Evolutionary conservation across 1,140 invertebrate genomes (phyloP), one percentile per base, ranked within the genome.

Genomic region (Hypothenemus hampei): DNA sequence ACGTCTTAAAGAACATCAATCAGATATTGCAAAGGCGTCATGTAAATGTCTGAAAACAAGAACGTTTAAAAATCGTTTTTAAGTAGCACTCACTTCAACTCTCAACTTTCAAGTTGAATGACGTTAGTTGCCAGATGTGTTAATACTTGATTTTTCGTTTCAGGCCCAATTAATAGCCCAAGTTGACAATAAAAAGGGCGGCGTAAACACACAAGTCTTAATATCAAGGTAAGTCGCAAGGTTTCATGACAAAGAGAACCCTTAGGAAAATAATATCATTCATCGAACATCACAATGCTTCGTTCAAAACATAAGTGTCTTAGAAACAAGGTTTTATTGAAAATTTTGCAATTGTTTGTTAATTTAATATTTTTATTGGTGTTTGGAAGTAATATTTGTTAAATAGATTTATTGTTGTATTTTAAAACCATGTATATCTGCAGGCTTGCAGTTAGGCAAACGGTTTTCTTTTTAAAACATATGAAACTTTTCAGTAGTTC

Each of bases 161-260:
- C 66, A 69, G 65, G 62, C 68, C 55, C 65, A 67, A 62, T 56
- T 69, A 35, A 69, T 71, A 51, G 61, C 64, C 50, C 68, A 69
- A 60, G 49, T 67, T 46, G 69, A 69, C 65, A 64, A 68, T 61
- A 71, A 71, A 69, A 64, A 60, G 61, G 68, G 65, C 62, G 69
- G 65, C 62, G 67, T 71, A 55, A 68, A 65, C 63, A 64, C 66
- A 45, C 48, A 51, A 57, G 61, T 67, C 29, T 53, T 71, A 51
- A 71, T 71, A 68, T 63, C 67, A 61, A 70, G 69, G 69, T 71
- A 69, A 71, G 69, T 69, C 65, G 52, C 61, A 60, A 57, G 58
- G 60, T 59, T 67, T 59, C 61, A 10, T 40, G 45, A 31, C 41
- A 53, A 52, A 60, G 47, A 52, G 58, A 51, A 46, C 46, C 48